phyloP scores from a whole-genome alignment of 2,113 vertebrate species.

The Perccottus glenii region DNA sequence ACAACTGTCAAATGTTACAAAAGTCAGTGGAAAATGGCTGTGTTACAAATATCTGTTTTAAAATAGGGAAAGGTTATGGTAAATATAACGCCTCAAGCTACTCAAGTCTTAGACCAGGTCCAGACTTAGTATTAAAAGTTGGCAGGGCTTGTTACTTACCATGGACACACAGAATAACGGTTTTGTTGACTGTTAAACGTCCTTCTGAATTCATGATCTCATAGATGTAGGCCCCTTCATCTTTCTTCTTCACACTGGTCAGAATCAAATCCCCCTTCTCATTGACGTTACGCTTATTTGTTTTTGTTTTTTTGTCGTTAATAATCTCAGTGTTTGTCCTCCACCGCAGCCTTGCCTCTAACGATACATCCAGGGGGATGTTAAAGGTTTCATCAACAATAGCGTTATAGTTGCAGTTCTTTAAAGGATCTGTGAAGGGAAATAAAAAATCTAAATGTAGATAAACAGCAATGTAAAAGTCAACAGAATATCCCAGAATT shows the following conservation, averaged over 20 bases:
- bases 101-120: too few relatives aligned
- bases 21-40: too few relatives aligned
- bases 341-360: accelerated
- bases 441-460: neutral
- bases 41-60: too few relatives aligned
- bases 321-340: accelerated
- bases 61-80: too few relatives aligned
- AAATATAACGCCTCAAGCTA: too few relatives aligned
- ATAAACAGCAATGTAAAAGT: too few relatives aligned
- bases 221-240: neutral
- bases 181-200: accelerated
- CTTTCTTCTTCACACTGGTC: accelerated
- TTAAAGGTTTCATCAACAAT: accelerated
- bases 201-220: neutral
- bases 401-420: neutral
- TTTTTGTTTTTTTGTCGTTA: accelerated
- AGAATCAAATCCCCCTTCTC: accelerated
- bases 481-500: too few relatives aligned
- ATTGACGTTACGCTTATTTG: accelerated
- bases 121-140: too few relatives aligned
- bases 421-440: neutral
- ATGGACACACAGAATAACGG: neutral
- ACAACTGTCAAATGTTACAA: too few relatives aligned
- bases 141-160: neutral
- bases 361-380: accelerated